A percentile compares a stretch with the other conserved stretches of the same genome.
These are phyloP conservation scores for Falco peregrinus DNA, from an alignment of 2,797 vertebrate genomes.

Conservation along the genomic window DNA sequence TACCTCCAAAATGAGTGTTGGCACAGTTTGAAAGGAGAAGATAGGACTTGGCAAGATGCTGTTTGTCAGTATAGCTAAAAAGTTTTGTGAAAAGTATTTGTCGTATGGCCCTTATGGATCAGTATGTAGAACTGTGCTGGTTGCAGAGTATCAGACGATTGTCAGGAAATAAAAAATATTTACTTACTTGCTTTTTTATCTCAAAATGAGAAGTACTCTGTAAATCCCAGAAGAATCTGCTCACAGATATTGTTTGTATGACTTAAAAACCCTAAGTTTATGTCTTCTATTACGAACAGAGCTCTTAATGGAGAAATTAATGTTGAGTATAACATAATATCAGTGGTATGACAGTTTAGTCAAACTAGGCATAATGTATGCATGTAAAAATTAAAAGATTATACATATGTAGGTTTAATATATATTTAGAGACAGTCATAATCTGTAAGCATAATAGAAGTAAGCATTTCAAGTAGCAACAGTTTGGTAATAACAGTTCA, in stretches of 20 bases:
- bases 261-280: background rate
- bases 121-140: background rate
- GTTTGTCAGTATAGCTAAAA: background rate
- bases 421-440: background rate
- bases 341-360: background rate
- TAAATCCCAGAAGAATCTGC: background rate
- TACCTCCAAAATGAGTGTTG: background rate
- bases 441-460: background rate
- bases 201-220: background rate
- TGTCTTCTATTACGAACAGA: background rate
- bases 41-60: background rate
- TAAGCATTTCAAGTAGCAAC: background rate
- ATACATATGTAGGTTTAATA: background rate
- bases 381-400: background rate
- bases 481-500: background rate
- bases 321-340: background rate
- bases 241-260: background rate
- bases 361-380: background rate
- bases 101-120: background rate
- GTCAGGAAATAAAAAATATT: background rate
- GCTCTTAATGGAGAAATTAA: background rate
- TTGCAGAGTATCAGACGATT: no score
- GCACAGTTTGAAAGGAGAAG: background rate
- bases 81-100: background rate
- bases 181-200: background rate